Conservation (phyloP, 1,140 invertebrate species). For the Dryas iulia region DNA sequence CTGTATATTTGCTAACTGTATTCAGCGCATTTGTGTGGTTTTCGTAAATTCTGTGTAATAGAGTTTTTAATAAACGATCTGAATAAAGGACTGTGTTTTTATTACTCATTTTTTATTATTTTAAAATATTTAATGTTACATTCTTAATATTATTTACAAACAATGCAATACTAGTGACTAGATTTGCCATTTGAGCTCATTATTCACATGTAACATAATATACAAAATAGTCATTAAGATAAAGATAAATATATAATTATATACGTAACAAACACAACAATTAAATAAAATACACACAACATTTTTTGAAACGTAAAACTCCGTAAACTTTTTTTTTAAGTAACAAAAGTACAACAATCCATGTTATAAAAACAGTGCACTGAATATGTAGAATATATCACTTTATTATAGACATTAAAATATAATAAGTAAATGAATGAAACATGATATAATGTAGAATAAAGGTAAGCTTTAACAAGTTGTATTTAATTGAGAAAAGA, state of each 20-base stretch:
- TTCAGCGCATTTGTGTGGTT: slow-evolving; percentile 31
- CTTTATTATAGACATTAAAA: too few relatives aligned
- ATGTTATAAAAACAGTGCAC: neutral
- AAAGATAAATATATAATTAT: too few relatives aligned
- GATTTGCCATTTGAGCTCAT: slow-evolving; percentile 5
- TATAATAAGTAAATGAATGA: neutral
- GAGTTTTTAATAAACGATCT: slow-evolving; percentile 57
- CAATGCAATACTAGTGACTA: neutral
- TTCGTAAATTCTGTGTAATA: slow-evolving; percentile 57
- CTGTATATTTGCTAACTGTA: slow-evolving; percentile 39
- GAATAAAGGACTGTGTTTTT: slow-evolving; percentile 11
- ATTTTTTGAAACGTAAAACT: too few relatives aligned
- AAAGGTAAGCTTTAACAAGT: neutral
- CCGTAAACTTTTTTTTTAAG: too few relatives aligned
- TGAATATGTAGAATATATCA: too few relatives aligned
- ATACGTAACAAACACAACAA: too few relatives aligned
- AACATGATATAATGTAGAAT: neutral
- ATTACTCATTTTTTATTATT: neutral
- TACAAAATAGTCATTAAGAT: neutral
- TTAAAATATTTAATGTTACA: neutral
- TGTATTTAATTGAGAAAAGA: neutral
- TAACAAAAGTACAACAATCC: slow-evolving; percentile 12
- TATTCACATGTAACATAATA: too few relatives aligned
- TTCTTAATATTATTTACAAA: slow-evolving; percentile 6
- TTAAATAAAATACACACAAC: too few relatives aligned